A percentile compares a stretch with the other conserved stretches of the same genome.
These are phyloP conservation scores for Sebastes nivosus DNA, from an alignment of 2,797 vertebrate genomes.

Conservation along the genomic window DNA sequence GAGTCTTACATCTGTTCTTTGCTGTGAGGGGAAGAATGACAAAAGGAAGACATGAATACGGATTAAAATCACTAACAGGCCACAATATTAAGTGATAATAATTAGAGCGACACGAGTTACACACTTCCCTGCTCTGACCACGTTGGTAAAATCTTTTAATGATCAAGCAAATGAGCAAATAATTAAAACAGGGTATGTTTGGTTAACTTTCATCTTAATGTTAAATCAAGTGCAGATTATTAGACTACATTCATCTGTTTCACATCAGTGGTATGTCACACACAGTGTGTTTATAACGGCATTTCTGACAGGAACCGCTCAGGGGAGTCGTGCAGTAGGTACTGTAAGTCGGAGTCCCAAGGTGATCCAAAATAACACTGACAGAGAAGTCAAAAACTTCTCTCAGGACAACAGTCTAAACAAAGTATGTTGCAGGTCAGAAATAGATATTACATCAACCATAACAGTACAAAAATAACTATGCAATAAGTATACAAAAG, in stretches of 20 bases:
- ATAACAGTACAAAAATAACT: background rate
- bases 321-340: background rate
- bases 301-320: background rate
- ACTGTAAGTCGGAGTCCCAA: background rate
- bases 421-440: background rate
- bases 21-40: conserved; percentile 77
- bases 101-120: background rate
- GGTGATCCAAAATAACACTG: background rate
- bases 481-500: background rate
- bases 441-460: background rate
- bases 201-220: background rate
- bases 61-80: background rate
- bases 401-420: background rate
- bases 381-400: background rate
- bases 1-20: conserved; percentile 97
- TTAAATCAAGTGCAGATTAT: background rate
- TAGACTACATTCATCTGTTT: background rate
- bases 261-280: background rate
- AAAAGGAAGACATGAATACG: conserved; percentile 4
- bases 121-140: background rate
- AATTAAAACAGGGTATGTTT: conserved; percentile 4
- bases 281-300: background rate
- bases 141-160: background rate
- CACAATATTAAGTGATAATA: background rate
- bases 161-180: background rate